Evolutionary conservation across 2,888 invertebrate genomes (phyloP), one percentile per base, ranked within the genome.

Genomic region (Lepidochrysops patricia): DNA sequence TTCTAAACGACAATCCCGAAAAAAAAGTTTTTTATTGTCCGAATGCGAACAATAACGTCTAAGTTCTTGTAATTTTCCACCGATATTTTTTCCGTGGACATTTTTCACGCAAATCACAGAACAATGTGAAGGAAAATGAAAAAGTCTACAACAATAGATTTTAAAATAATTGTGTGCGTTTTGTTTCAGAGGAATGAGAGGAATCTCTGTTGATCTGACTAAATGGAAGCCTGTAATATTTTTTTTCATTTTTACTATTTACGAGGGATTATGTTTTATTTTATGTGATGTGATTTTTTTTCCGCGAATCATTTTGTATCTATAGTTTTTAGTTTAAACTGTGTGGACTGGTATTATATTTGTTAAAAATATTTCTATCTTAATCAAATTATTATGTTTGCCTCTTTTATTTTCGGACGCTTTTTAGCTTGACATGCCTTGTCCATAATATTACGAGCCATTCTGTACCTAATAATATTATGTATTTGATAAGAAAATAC

Each of bases 101-200:
- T 52, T 27, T 52, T 54, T 32, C 54, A 26, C 50, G 26, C 26
- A 50, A 50, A 26, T 50, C 13, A 26, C 12, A 4, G n/a, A 12
- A 54, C 15, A 54, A 54, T 29, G 50, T 58, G 56, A 56, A 58
- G 49, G 49, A 57, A 58, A 61, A 48, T 49, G 49, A 58, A 59
- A 59, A 61, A 32, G 13, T 19, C 32, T 29, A 15, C 15, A 32
- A 54, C 61, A 61, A 61, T 58, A 59, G 62, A 62, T 57, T 50
- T 61, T 57, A 57, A 61, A 62, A 62, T 60, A 59, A 62, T 62
- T 62, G 59, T 62, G 59, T 61, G 57, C 59, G 62, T 57, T 60
- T 62, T 62, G 57, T 62, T 62, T 60, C 56, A 62, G 57, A 56
- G 57, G 43, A 52, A 57, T 34, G 60, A 57, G 54, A 52, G 57